Conservation (phyloP, 1,140 invertebrate species). For the Ceratosolen fusciceps region DNA sequence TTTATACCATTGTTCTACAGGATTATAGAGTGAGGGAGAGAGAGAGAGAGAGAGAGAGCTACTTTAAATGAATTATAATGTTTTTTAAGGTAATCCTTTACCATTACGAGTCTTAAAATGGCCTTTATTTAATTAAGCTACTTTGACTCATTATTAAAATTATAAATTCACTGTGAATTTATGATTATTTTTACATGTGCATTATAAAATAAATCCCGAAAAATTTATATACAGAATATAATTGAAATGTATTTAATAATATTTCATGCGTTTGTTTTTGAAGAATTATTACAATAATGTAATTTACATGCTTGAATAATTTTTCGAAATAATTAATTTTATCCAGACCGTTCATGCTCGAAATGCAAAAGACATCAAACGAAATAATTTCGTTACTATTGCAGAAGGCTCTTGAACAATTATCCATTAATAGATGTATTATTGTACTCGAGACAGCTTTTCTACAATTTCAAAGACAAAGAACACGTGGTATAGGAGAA, state of each 20-base stretch:
- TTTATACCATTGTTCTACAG: too few species aligned
- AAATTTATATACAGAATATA: background rate
- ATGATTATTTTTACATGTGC: background rate
- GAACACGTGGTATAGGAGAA: background rate
- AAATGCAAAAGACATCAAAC: background rate
- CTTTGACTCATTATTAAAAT: background rate
- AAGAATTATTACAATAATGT: background rate
- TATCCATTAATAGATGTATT: background rate
- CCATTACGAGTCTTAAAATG: background rate
- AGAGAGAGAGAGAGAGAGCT: too few species aligned
- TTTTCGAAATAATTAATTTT: background rate
- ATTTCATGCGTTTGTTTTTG: background rate
- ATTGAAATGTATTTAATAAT: background rate
- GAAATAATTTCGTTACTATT: background rate
- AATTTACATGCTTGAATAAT: background rate
- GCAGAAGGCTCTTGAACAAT: background rate
- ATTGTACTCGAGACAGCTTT: background rate
- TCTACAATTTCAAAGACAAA: background rate
- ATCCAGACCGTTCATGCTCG: background rate
- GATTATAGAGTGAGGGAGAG: too few species aligned
- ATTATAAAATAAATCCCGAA: background rate
- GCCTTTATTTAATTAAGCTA: background rate
- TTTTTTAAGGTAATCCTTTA: background rate
- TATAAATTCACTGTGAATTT: background rate
- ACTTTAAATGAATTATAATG: too few species aligned